Evolutionary conservation across 2,113 vertebrate species (phyloP), one percentile per base, ranked within the genome.

Genomic region (Ochotona curzoniae): DNA sequence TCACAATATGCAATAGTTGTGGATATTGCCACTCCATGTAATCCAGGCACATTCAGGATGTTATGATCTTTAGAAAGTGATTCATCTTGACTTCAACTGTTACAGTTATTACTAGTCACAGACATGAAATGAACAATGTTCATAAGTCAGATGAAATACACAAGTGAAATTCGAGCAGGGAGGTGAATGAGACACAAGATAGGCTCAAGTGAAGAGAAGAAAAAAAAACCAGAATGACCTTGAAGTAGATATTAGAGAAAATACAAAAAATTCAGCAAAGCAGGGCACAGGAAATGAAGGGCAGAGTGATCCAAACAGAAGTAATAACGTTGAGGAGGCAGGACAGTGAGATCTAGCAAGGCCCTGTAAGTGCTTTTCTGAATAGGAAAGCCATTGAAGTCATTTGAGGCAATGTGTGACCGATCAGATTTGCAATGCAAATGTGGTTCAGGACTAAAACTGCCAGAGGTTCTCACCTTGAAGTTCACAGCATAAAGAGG

Each of bases 371-470:
- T 57, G 54, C 57, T 87, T 71, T 89, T 89, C 61, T 87, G 32
- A 89, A 83, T 76, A 64, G 15, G 63, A 94, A 89, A 94, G 18
- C 14, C 49, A 89, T 5, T 28, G 13, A 66, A n/a, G 30, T 66
- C 28, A 51, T 66, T 74, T 74, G 79, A 73, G 35, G 17, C 87
- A 88, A 78, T 5, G 47, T 61, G 18, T 73, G 32, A 44, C 14
- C 21, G 30, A 70, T 79, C 32, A 73, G 32, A 89, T 78, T 10
- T 70, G 23, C 26, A 57, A 20, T 85, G 47, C 23, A 67, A 93
- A 92, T 69, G 28, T 7, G 87, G 21, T 71, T 89, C 63, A 78
- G 49, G 60, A 70, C 32, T 54, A 78, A 78, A 25, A 30, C 17
- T 87, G 47, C 7, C 21, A 47, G 8, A 87, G 15, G 44, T 47